Evolutionary conservation across 2,113 vertebrate species (phyloP), one percentile per base, ranked within the genome.

Genomic region (Vidua macroura): DNA sequence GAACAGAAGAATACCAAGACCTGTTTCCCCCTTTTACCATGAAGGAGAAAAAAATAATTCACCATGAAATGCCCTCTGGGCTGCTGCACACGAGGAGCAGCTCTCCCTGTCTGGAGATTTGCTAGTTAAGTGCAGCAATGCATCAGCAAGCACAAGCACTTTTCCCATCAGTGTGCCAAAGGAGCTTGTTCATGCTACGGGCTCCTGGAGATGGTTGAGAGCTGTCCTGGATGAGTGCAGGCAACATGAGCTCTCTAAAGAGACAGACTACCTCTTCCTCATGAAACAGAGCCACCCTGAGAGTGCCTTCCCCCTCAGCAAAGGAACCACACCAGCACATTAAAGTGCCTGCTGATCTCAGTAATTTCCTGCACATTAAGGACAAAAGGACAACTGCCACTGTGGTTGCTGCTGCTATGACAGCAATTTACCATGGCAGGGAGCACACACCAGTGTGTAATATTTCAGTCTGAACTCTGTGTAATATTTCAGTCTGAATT

Each of bases 251-350:
- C 76, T 62, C 70, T 66, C 72, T 70, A 48, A 58, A 73, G 74
- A 48, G 56, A 56, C 20, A 83, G 56, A 69, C 43, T 23, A 16
- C 25, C 72, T 80, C 84, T 27, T 79, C 72, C 68, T 48, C 24
- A 10, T 48, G 43, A 81, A 90, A 67, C 80, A 94, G 79, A 95
- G 48, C 64, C 83, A 59, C 63, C 59, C 86, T 55, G 78, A 79
- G 58, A 79, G 62, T 1, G 4, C 39, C 24, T 76, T 56, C 72
- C 59, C 53, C 72, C 5, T 1, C 3, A 0, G 49, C 46, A 67
- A 30, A 56, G 66, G 33, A 9, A 11, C 62, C 35, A 69, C 48
- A 41, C n/a, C 67, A 28, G 49, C 31, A 49, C 3, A 2, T 12
- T 11, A 9, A 37, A 35, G 33, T 17, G 30, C 52, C 74, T 19